Base-by-base conservation (phyloP, 2,797 vertebrate species). In the Chrysocyon brachyurus region DNA sequence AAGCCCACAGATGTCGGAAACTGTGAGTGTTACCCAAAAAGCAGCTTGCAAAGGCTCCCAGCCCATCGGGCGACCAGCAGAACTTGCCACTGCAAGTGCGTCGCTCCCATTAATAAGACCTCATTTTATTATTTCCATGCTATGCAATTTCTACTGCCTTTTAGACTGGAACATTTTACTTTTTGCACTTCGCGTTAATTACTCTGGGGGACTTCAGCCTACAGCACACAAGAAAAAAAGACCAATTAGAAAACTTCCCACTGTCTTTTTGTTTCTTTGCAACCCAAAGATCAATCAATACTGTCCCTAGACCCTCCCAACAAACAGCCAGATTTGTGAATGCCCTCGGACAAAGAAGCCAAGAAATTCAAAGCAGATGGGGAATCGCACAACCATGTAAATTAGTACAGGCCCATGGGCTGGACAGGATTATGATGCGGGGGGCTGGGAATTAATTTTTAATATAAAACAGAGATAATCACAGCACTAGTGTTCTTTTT, bases 361-460 rank as follows among this genome's bases (percentile, higher is more conserved):
- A 61, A 87, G 82, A 77, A 91, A 97, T 66, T 73, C 83, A 96
- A 95, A 85, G 12, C 93, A 96, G 93, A 89, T 91, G 88, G 61
- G 46, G 57, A 90, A 87, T 87, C 84, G 33, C 15, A 81, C 46
- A 83, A 46, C 75, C 75, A n/a, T 68, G 86, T 64, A 85, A 72
- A 94, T 92, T 36, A 73, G 66, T 36, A 54, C 33, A 46, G 28
- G 66, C 91, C 33, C 22, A 9, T 0, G 31, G 92, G 68, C 33
- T 78, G 87, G 33, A 31, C 49, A 22, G 70, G 57, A 57, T 73
- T 64, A 94, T 12, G 61, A 56, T 31, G 6, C 1, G 61, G 36
- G 40, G 49, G 66, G 33, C 31, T 16, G 15, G 87, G 40, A 56
- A 52, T 75, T 75, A 70, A 57, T 85, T 85, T 93, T 94, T 66